phyloP scores from a whole-genome alignment of 2,797 vertebrate species.

The Garrulus glandarius region DNA sequence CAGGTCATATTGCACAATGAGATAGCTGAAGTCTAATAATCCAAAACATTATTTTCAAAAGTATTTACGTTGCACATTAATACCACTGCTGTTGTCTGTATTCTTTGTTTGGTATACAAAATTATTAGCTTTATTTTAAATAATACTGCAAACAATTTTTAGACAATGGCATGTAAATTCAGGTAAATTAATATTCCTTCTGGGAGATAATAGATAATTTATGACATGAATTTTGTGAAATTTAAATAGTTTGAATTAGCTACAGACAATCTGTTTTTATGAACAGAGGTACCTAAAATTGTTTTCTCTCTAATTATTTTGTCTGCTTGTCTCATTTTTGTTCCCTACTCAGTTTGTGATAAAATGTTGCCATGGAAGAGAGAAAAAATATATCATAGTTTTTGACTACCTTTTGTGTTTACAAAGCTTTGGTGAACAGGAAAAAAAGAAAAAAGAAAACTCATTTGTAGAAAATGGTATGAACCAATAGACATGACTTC shows the following conservation, averaged over 20 bases:
- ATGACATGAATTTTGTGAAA: not conserved
- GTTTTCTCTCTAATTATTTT: constrained; percentile 7
- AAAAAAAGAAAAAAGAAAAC: not conserved
- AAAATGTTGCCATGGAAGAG: not conserved
- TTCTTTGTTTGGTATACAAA: constrained; percentile 2
- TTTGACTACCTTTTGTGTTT: not conserved
- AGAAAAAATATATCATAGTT: not conserved
- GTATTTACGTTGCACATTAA: not conserved
- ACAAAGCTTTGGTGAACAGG: not conserved
- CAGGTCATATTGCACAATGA: not conserved
- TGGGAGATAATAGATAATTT: not conserved
- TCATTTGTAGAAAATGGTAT: not conserved
- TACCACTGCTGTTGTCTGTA: not conserved
- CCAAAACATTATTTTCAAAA: not conserved
- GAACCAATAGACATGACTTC: not conserved
- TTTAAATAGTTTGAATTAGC: constrained; percentile 11
- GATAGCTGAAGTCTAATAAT: not conserved
- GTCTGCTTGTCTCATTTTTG: not conserved
- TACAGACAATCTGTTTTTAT: not conserved
- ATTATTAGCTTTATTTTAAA: not conserved
- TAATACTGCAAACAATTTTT: not conserved
- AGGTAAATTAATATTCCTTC: constrained; percentile 13
- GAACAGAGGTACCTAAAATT: not conserved
- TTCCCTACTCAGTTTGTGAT: not conserved
- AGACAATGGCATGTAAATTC: not conserved